Percentiles rank a stretch among this genome's conserved stretches.
Evolutionary conservation across 2,113 vertebrate species (phyloP).

Genomic region (Pangasianodon hypophthalmus): DNA sequence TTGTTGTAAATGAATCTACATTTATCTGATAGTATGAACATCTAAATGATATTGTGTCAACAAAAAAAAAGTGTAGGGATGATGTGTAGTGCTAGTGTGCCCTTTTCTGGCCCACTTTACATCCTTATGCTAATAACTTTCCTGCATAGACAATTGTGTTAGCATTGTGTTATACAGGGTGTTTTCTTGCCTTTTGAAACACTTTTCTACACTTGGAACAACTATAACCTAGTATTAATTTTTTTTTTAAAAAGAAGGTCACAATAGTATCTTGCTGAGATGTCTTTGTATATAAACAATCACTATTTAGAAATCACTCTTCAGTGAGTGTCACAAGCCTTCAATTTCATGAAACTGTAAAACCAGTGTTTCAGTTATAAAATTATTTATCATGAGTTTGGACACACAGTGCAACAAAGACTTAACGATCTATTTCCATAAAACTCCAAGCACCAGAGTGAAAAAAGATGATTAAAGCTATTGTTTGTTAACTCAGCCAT

Average conservation of each 20-base stretch:
- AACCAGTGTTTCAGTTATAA: not conserved
- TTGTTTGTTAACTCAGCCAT: conserved; percentile 62
- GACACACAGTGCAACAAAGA: not conserved
- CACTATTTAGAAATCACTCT: not conserved
- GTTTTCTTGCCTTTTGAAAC: not conserved
- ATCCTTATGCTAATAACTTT: conserved; percentile 17
- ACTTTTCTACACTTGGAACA: not conserved
- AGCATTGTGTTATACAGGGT: not conserved
- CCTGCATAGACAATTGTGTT: not conserved
- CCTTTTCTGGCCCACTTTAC: conserved; percentile 16
- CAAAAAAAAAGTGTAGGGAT: not conserved
- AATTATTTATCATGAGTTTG: conserved; percentile 13
- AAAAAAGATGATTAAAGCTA: conserved; percentile 44
- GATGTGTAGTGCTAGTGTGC: not conserved
- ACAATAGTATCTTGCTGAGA: not conserved
- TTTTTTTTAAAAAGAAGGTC: conserved; percentile 17
- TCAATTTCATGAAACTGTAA: conserved; percentile 6
- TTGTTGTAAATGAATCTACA: not conserved
- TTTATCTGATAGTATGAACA: not conserved
- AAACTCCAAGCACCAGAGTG: not conserved
- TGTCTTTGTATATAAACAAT: not conserved
- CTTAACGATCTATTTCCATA: conserved; percentile 43
- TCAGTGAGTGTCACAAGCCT: conserved; percentile 17
- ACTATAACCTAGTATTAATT: not conserved
- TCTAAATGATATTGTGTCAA: not conserved